phyloP scores from a whole-genome alignment of 2,797 vertebrate genomes.

The Anniella stebbinsi region DNA sequence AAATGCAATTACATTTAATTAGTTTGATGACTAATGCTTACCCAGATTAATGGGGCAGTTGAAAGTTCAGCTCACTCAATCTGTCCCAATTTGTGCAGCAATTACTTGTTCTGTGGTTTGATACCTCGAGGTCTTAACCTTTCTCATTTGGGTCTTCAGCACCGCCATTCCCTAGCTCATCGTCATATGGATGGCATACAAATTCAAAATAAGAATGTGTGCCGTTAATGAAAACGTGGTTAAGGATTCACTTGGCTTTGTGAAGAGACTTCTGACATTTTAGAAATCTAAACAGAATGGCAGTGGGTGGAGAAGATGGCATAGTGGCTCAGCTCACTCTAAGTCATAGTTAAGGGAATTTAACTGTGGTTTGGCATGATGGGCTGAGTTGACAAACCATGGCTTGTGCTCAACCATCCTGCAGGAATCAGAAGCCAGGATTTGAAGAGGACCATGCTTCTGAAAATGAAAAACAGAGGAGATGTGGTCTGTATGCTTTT shows the following conservation, averaged over 20 bases:
- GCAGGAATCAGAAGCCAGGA: not conserved
- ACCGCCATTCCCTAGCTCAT: conserved; percentile 28
- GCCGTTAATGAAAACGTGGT: conserved; percentile 36
- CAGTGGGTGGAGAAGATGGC: not conserved
- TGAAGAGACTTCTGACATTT: not conserved
- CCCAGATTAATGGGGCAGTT: conserved; percentile 46
- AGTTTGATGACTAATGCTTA: conserved; percentile 52
- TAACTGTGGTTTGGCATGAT: not conserved
- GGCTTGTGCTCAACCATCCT: not conserved
- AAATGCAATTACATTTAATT: conserved; percentile 57
- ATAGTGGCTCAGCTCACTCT: not conserved
- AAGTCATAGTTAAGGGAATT: not conserved
- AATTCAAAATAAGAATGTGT: not conserved
- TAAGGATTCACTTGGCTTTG: conserved; percentile 21
- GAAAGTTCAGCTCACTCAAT: conserved; percentile 60
- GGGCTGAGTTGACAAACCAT: not conserved
- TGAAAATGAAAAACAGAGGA: not conserved
- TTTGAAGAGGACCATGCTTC: not conserved
- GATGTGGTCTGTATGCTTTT: too few species aligned
- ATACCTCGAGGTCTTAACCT: conserved; percentile 41
- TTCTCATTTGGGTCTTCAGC: conserved; percentile 35
- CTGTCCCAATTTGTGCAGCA: conserved; percentile 44
- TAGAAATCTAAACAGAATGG: conserved; percentile 15
- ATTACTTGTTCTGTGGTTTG: conserved; percentile 49
- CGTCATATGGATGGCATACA: conserved; percentile 2